A percentile compares a stretch with the other conserved stretches of the same genome.
phyloP scores from a whole-genome alignment of 2,888 invertebrate genomes.

The Augiades crinisus region DNA sequence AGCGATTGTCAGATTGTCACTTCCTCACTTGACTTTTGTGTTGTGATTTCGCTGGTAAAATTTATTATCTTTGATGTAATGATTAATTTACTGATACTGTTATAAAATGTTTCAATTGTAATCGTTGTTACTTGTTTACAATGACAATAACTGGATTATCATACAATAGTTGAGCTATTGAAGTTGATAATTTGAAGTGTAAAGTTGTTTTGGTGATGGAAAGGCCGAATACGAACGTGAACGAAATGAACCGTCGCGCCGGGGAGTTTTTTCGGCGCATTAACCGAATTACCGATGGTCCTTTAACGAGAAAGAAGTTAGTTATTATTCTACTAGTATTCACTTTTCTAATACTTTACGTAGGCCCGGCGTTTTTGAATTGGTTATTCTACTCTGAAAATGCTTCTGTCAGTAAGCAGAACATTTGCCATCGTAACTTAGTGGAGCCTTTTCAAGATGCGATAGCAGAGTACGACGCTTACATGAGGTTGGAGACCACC shows the following conservation, averaged over 20 bases:
- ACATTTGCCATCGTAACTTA: constrained; percentile 85
- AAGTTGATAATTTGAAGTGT: constrained; percentile 7
- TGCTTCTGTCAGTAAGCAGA: constrained; percentile 68
- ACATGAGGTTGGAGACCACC: constrained; percentile 81
- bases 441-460: constrained; percentile 82
- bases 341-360: constrained; percentile 82
- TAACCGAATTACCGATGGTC: constrained; percentile 71
- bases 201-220: constrained; percentile 36
- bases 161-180: constrained; percentile 30
- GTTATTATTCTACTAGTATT: constrained; percentile 75
- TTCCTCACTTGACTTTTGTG: too few relatives aligned
- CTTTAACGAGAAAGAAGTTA: constrained; percentile 72
- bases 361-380: constrained; percentile 83
- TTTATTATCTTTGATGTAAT: too few relatives aligned
- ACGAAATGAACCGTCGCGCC: constrained; percentile 70
- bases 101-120: background rate
- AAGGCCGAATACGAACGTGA: constrained; percentile 54
- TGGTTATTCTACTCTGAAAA: constrained; percentile 81
- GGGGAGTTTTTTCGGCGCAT: constrained; percentile 69
- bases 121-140: constrained; percentile 33
- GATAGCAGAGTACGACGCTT: constrained; percentile 84
- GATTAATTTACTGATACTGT: background rate
- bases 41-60: too few relatives aligned
- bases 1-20: too few relatives aligned
- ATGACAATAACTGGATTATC: constrained; percentile 46